Percentiles rank a stretch among this genome's conserved stretches.
Conservation (phyloP, 2,888 invertebrate species). For the Cylloceria caligata region DNA sequence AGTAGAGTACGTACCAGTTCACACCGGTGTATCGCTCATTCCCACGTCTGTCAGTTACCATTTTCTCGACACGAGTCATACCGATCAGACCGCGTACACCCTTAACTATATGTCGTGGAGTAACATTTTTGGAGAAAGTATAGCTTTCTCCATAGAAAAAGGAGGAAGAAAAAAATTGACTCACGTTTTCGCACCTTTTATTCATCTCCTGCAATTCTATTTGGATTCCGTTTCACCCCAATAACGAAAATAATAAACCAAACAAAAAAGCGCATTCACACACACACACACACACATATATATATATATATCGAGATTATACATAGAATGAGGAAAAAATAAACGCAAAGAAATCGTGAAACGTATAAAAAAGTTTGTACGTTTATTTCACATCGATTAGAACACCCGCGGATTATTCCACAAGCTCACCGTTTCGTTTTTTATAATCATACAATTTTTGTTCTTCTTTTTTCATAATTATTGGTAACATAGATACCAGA, state of each 20-base stretch:
- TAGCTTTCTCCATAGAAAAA: conserved; percentile 36
- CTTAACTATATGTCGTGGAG: not conserved
- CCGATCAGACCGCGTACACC: not conserved
- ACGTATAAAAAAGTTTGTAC: not conserved
- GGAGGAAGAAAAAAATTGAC: conserved; percentile 22
- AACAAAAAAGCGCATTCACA: conserved; percentile 17
- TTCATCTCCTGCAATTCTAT: conserved; percentile 56
- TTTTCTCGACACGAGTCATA: conserved; percentile 48
- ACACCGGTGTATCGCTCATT: conserved; percentile 54
- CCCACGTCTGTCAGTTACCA: conserved; percentile 64
- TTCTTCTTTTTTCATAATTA: conserved; percentile 25
- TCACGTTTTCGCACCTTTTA: conserved; percentile 48
- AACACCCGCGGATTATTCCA: conserved; percentile 35
- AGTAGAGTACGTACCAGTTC: conserved; percentile 47
- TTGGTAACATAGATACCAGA: too few relatives aligned
- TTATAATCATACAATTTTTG: conserved; percentile 22
- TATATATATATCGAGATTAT: conserved; percentile 3
- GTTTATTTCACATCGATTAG: conserved; percentile 6
- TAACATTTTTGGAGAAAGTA: not conserved
- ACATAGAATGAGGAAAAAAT: conserved; percentile 6
- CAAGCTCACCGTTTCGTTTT: not conserved
- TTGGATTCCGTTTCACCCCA: conserved; percentile 53
- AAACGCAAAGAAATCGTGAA: not conserved
- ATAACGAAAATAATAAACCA: conserved; percentile 37
- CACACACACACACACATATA: not conserved